phyloP scores from a whole-genome alignment of 2,888 invertebrate genomes.

The Trachelus stipa region DNA sequence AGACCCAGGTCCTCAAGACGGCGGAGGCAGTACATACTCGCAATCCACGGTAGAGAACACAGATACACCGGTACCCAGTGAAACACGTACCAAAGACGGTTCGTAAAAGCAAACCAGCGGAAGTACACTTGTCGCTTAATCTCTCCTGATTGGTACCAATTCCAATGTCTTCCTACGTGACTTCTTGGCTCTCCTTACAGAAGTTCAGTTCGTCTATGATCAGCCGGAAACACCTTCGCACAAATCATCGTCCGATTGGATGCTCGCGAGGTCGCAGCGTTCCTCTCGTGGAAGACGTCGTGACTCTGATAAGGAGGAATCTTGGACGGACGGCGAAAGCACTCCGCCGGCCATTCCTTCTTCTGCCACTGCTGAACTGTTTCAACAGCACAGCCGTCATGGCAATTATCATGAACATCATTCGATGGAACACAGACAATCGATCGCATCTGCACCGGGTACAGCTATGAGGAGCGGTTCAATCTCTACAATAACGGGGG shows the following conservation, averaged over 20 bases:
- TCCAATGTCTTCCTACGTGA: not conserved
- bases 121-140: not conserved
- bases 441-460: slow-evolving; percentile 52
- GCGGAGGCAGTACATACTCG: slow-evolving; percentile 38
- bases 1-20: slow-evolving; percentile 58
- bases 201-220: slow-evolving; percentile 48
- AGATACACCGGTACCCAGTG: slow-evolving; percentile 44
- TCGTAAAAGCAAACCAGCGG: not conserved
- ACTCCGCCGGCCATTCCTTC: slow-evolving; percentile 25
- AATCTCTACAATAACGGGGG: slow-evolving; percentile 50
- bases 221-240: slow-evolving; percentile 32
- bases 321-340: slow-evolving; percentile 40
- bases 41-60: slow-evolving; percentile 50
- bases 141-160: not conserved
- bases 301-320: slow-evolving; percentile 43
- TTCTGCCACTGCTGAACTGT: slow-evolving; percentile 14
- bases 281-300: slow-evolving; percentile 26
- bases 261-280: slow-evolving; percentile 15
- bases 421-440: slow-evolving; percentile 47
- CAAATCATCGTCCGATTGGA: slow-evolving; percentile 27
- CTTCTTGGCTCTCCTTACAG: slow-evolving; percentile 18
- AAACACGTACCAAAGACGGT: slow-evolving; percentile 45
- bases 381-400: slow-evolving; percentile 20
- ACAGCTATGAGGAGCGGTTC: slow-evolving; percentile 51
- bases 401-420: slow-evolving; percentile 27